phyloP scores from a whole-genome alignment of 2,113 vertebrate genomes.

The Corythornis cristatus region DNA sequence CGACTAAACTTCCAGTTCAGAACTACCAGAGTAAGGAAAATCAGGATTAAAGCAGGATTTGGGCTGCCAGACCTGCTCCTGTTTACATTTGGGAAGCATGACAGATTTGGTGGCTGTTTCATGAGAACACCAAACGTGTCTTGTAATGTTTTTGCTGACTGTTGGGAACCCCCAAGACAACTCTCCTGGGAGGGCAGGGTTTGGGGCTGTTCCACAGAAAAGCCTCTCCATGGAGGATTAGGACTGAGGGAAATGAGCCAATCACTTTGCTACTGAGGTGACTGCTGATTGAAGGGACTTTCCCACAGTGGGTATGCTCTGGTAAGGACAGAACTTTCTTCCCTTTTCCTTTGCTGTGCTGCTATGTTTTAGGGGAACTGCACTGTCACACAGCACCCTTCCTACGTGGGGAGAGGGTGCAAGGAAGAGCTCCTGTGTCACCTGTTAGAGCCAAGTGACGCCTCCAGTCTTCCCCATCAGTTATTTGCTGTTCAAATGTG shows the following conservation, averaged over 20 bases:
- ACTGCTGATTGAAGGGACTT: background rate
- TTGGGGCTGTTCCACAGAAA: background rate
- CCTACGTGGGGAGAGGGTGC: fast-evolving
- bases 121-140: fast-evolving
- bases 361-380: background rate
- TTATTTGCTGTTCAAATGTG: background rate
- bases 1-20: background rate
- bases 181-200: background rate
- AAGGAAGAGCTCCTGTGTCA: background rate
- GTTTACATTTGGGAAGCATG: background rate
- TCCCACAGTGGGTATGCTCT: background rate
- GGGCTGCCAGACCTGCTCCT: background rate
- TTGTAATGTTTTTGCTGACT: background rate
- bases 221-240: fast-evolving
- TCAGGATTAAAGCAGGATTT: background rate
- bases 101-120: background rate
- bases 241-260: background rate
- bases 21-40: background rate
- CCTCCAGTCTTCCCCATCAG: background rate
- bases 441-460: background rate
- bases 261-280: background rate
- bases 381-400: no score
- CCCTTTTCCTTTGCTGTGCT: background rate
- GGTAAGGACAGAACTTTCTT: background rate
- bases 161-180: background rate